These are phyloP conservation scores for Lichenostomus cassidix DNA, from an alignment of 2,113 vertebrate species.

Conservation along the genomic window DNA sequence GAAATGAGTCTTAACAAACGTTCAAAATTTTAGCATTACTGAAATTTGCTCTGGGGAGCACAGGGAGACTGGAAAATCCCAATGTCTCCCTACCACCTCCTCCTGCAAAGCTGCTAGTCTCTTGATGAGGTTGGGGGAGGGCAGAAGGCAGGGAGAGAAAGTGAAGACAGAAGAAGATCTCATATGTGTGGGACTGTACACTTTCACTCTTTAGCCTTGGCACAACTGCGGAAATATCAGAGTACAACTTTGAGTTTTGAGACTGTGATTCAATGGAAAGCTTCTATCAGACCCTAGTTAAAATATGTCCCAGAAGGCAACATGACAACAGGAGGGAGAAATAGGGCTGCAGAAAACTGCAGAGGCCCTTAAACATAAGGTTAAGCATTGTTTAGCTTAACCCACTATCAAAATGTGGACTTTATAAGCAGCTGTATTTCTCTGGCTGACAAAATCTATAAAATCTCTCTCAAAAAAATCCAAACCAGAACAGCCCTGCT, in stretches of 20 bases:
- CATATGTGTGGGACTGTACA: too few species aligned
- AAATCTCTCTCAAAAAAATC: background rate
- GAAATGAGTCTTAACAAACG: background rate
- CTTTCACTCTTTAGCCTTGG: background rate
- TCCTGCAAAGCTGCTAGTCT: background rate
- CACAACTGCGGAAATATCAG: background rate
- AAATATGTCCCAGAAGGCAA: background rate
- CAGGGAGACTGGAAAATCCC: background rate
- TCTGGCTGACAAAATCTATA: conserved; percentile 14
- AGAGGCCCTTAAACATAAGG: background rate
- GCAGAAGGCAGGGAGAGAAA: background rate
- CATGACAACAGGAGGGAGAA: background rate
- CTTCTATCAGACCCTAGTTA: background rate
- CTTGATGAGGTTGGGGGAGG: background rate
- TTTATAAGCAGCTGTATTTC: conserved; percentile 46
- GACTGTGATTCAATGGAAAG: background rate
- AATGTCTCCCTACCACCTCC: background rate
- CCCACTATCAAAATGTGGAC: background rate
- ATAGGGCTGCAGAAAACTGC: background rate
- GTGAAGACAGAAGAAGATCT: background rate
- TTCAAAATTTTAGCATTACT: background rate
- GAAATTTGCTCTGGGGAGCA: background rate
- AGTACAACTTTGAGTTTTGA: background rate
- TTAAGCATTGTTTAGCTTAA: conserved; percentile 29
- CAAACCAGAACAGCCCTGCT: background rate